A percentile compares a stretch with the other conserved stretches of the same genome.
These are phyloP conservation scores for Chrysina gloriosa DNA, from an alignment of 2,888 invertebrate genomes.

Conservation along the genomic window DNA sequence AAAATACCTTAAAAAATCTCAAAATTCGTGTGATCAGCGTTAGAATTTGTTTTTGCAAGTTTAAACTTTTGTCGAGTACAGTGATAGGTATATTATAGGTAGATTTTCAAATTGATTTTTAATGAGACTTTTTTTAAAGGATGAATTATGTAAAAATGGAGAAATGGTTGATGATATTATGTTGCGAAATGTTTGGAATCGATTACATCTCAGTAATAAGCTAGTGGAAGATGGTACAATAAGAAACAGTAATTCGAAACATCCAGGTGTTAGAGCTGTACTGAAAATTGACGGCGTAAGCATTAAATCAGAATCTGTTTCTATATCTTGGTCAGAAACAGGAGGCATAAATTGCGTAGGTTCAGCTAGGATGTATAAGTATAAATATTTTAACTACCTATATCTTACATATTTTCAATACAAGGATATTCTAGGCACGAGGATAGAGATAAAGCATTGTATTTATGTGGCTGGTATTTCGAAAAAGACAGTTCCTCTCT, in stretches of 20 bases:
- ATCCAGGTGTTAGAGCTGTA: constrained; percentile 72
- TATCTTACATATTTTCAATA: neutral
- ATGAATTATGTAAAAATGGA: constrained; percentile 83
- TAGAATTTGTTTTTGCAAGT: neutral
- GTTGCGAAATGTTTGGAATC: constrained; percentile 85
- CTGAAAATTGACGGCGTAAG: constrained; percentile 67
- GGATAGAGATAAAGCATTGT: constrained; percentile 83
- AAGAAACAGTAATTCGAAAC: constrained; percentile 69
- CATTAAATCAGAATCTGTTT: constrained; percentile 72
- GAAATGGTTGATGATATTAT: constrained; percentile 80
- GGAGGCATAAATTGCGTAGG: constrained; percentile 68
- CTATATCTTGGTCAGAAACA: constrained; percentile 74
- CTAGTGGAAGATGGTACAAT: constrained; percentile 75
- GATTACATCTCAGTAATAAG: constrained; percentile 79
- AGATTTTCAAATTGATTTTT: too few relatives aligned
- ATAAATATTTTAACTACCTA: constrained; percentile 43
- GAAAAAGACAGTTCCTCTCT: constrained; percentile 75
- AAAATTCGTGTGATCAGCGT: too few relatives aligned
- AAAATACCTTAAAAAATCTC: too few relatives aligned
- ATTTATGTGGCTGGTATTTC: constrained; percentile 91
- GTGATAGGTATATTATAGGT: too few relatives aligned
- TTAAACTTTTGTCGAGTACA: too few relatives aligned
- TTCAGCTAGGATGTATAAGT: constrained; percentile 70
- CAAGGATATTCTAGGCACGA: constrained; percentile 68
- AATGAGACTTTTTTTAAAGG: constrained; percentile 63